Conservation (phyloP, 1,140 invertebrate genomes). For the Solenopsis fugax region DNA sequence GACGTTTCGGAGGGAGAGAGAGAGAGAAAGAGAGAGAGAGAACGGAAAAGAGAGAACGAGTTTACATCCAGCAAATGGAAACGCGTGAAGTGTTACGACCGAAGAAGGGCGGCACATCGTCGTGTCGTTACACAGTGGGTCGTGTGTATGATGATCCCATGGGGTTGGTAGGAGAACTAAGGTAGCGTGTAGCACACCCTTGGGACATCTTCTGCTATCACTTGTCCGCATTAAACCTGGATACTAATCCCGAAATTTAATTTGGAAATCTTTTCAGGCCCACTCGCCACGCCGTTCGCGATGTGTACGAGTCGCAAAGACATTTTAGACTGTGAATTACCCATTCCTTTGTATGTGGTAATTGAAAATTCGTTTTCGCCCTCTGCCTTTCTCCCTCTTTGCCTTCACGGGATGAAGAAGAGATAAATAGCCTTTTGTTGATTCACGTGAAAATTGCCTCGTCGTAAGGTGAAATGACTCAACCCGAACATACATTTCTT, state of each 20-base stretch:
- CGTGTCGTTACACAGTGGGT: constrained; percentile 74
- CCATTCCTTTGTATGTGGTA: constrained; percentile 83
- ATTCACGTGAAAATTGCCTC: constrained; percentile 71
- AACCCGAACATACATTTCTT: not conserved
- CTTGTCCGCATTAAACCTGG: constrained; percentile 86
- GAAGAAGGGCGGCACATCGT: constrained; percentile 73
- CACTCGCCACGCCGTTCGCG: constrained; percentile 10
- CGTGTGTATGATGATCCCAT: constrained; percentile 77
- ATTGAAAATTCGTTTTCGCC: constrained; percentile 85
- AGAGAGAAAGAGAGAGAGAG: not conserved
- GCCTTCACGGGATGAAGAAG: constrained; percentile 22
- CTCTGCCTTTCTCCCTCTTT: constrained; percentile 65
- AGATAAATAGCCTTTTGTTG: constrained; percentile 73
- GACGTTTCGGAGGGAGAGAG: not conserved
- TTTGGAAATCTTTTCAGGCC: constrained; percentile 86
- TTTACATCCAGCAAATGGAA: constrained; percentile 83
- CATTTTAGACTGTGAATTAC: constrained; percentile 85
- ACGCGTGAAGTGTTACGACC: constrained; percentile 79
- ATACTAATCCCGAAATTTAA: constrained; percentile 87
- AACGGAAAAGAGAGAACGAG: constrained; percentile 55
- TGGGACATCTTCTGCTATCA: constrained; percentile 85
- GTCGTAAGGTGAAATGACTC: constrained; percentile 58
- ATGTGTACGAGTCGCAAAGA: constrained; percentile 71
- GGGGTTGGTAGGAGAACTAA: constrained; percentile 72
- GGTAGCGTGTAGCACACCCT: constrained; percentile 82